Evolutionary conservation across 2,888 invertebrate species (phyloP).

Genomic region (Drosophila emarginata): DNA sequence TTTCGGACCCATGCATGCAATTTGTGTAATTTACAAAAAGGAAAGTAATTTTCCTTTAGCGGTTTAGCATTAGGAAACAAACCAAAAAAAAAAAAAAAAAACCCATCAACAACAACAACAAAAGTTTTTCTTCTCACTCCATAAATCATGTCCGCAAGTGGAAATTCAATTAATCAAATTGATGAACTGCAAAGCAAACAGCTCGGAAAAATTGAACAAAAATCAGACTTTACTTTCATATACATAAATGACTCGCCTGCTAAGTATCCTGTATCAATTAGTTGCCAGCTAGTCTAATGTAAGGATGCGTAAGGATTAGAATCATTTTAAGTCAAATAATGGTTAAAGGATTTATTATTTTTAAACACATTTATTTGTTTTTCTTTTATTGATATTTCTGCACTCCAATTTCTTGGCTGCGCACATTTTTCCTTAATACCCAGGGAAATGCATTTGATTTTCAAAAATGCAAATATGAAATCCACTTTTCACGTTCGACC

Average conservation of each 20-base stretch:
- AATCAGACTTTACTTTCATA: background rate
- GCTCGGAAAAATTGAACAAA: background rate
- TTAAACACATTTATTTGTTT: no score
- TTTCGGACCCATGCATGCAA: conserved; percentile 3
- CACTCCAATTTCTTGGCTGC: background rate
- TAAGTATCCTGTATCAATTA: no score
- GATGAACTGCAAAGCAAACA: conserved; percentile 1
- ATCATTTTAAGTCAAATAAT: no score
- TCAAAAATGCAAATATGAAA: background rate
- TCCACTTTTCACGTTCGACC: background rate
- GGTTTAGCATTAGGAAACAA: conserved; percentile 16
- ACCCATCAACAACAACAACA: background rate
- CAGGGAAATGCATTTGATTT: background rate
- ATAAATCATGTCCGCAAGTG: conserved; percentile 35
- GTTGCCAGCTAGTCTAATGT: no score
- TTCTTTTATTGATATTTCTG: no score
- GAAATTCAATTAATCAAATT: conserved; percentile 20
- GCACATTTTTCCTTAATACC: background rate
- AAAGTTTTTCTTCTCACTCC: conserved; percentile 23
- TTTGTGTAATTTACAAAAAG: conserved; percentile 23
- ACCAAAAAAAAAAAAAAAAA: background rate
- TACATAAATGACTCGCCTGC: no score
- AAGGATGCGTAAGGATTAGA: no score
- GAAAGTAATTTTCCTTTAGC: conserved; percentile 36
- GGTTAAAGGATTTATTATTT: no score